These are phyloP conservation scores for Vanessa tameamea DNA, from an alignment of 1,140 invertebrate genomes.

Conservation along the genomic window DNA sequence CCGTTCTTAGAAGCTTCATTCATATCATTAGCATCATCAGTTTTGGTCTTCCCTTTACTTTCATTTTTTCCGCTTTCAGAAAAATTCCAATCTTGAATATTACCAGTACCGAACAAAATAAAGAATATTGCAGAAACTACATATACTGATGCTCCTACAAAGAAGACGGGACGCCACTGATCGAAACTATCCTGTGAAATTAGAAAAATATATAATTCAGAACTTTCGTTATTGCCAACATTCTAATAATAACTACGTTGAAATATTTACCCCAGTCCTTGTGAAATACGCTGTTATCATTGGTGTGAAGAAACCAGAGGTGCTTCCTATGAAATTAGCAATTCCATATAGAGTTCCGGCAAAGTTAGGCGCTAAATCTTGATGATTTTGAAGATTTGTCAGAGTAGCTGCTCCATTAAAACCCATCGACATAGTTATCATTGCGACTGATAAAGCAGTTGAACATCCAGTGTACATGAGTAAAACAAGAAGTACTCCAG, in stretches of 20 bases:
- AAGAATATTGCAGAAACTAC: conserved; percentile 85
- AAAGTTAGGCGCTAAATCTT: conserved; percentile 90
- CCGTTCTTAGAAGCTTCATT: conserved; percentile 51
- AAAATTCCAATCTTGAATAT: conserved; percentile 85
- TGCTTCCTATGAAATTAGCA: conserved; percentile 87
- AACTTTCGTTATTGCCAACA: too few relatives aligned
- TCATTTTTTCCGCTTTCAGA: conserved; percentile 43
- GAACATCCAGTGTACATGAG: conserved; percentile 86
- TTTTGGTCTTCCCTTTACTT: conserved; percentile 53
- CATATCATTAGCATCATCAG: conserved; percentile 57
- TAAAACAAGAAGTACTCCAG: conserved; percentile 84
- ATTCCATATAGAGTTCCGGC: conserved; percentile 89
- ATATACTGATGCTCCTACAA: conserved; percentile 87
- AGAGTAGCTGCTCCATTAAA: conserved; percentile 91
- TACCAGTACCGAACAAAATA: conserved; percentile 84
- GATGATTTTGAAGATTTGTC: conserved; percentile 91
- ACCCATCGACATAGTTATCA: conserved; percentile 88
- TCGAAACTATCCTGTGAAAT: conserved; percentile 85
- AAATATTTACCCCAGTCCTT: conserved; percentile 81
- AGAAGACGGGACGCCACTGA: conserved; percentile 89
- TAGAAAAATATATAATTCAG: conserved; percentile 5
- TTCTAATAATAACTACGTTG: background rate
- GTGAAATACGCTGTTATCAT: conserved; percentile 86
- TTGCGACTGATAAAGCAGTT: conserved; percentile 82
- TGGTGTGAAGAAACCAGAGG: conserved; percentile 87